Evolutionary conservation across 1,140 invertebrate genomes (phyloP).

Genomic region (Heliconius eleuchia): DNA sequence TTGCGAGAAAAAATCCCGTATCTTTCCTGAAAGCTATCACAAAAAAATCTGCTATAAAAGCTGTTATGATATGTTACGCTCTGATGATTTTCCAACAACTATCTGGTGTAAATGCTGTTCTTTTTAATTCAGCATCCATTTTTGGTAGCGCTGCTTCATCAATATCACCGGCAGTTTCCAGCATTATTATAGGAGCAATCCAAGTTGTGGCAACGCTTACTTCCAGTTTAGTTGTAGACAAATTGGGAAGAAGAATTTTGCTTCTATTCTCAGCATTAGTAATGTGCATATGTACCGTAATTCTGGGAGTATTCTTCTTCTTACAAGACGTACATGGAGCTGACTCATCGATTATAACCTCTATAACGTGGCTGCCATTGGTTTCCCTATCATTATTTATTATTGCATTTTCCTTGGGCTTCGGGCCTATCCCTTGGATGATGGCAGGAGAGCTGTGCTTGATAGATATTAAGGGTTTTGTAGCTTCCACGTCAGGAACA

Average conservation of each 20-base stretch:
- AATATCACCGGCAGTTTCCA: conserved; percentile 81
- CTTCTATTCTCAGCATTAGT: conserved; percentile 84
- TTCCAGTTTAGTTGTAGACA: conserved; percentile 88
- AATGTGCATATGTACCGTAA: conserved; percentile 84
- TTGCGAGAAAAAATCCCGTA: conserved; percentile 74
- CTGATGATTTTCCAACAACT: conserved; percentile 94
- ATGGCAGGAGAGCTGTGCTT: conserved; percentile 89
- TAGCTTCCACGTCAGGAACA: conserved; percentile 86
- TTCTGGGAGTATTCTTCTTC: conserved; percentile 85
- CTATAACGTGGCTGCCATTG: conserved; percentile 87
- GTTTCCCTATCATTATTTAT: conserved; percentile 88
- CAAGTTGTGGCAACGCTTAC: conserved; percentile 88
- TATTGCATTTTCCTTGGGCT: conserved; percentile 88
- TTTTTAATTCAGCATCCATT: conserved; percentile 90
- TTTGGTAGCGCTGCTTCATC: conserved; percentile 84
- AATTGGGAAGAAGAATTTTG: conserved; percentile 87
- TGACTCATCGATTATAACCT: conserved; percentile 72
- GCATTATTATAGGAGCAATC: conserved; percentile 90
- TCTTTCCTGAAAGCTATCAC: conserved; percentile 82
- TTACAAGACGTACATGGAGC: conserved; percentile 75
- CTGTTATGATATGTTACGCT: conserved; percentile 87
- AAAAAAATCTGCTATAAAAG: conserved; percentile 84
- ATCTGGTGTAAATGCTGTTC: conserved; percentile 92
- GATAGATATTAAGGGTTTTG: conserved; percentile 89
- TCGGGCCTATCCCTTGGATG: conserved; percentile 91